phyloP scores from a whole-genome alignment of 2,888 invertebrate species.

The Helicoverpa assulta region DNA sequence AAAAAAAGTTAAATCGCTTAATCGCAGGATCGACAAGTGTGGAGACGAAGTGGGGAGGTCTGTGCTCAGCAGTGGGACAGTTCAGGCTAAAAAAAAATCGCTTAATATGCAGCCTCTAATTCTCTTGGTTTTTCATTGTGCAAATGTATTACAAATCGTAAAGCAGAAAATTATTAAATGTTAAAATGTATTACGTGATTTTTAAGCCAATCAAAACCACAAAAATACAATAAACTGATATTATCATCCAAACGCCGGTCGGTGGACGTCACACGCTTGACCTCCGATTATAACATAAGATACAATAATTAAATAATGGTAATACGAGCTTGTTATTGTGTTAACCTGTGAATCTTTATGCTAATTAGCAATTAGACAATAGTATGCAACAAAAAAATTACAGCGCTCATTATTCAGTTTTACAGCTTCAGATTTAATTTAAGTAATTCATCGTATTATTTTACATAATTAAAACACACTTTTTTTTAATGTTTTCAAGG shows the following conservation, averaged over 20 bases:
- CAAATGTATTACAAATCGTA: no score
- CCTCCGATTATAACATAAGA: constrained; percentile 37
- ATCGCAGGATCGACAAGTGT: no score
- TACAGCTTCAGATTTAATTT: no score
- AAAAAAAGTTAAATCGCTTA: no score
- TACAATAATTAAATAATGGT: constrained; percentile 13
- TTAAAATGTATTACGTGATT: not conserved
- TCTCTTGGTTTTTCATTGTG: no score
- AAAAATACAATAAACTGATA: not conserved
- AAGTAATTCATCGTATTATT: no score
- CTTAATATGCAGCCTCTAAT: no score
- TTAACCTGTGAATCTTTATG: constrained; percentile 12
- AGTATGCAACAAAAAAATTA: constrained; percentile 3
- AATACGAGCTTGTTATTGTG: constrained; percentile 10
- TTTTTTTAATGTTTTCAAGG: no score
- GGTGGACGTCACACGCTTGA: constrained; percentile 33
- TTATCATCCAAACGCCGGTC: constrained; percentile 5
- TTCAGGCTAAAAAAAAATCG: no score
- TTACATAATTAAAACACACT: no score
- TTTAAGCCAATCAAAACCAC: not conserved
- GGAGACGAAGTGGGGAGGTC: no score
- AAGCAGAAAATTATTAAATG: not conserved
- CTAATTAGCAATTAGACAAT: constrained; percentile 26
- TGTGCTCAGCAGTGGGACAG: no score
- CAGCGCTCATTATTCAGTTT: not conserved